Base-by-base conservation (phyloP, 2,888 invertebrate species). In the Rhingia campestris region DNA sequence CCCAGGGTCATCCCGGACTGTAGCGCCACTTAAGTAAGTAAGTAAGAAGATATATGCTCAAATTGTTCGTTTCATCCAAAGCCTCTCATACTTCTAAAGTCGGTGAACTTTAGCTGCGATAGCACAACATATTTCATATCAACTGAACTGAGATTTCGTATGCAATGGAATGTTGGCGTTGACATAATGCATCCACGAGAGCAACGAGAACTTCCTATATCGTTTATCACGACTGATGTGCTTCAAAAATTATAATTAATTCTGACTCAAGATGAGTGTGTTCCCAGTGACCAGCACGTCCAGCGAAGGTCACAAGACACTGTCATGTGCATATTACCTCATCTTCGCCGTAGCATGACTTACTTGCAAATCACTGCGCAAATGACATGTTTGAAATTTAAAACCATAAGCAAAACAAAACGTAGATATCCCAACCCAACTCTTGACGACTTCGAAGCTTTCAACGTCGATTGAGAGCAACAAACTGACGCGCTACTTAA, bases 231-330 rank as follows among this genome's bases (percentile, higher is more conserved):
- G 1, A 49, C 2, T 56, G 6, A 10, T 12, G n/a, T 47, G 45
- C 5, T 4, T 35, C 47, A 30, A 45, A 49, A 10, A 69, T 30
- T 69, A 64, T 45, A 58, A 39, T 70, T 70, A 41, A 14, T 49
- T 47, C 72, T 61, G 61, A 72, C 72, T 72, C 63, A 47, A 51
- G 53, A 45, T 56, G 54, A 73, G 54, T 73, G 63, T 39, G 6
- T 33, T 22, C 14, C 12, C 22, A 22, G 4, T 51, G 41, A 41
- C 32, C 33, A 30, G 12, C 53, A 22, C 22, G 22, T 22, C 22
- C 22, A 12, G 4, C 12, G 14, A 45, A 53, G 45, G 14, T 73
- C 47, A 64, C 10, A 14, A 39, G 4, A 49, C 35, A 49, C 45
- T 49, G 58, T 69, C 47, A 58, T 39, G 14, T 33, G 7, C 9